Conservation (phyloP, 2,888 invertebrate genomes). For the Junonia oenone region DNA sequence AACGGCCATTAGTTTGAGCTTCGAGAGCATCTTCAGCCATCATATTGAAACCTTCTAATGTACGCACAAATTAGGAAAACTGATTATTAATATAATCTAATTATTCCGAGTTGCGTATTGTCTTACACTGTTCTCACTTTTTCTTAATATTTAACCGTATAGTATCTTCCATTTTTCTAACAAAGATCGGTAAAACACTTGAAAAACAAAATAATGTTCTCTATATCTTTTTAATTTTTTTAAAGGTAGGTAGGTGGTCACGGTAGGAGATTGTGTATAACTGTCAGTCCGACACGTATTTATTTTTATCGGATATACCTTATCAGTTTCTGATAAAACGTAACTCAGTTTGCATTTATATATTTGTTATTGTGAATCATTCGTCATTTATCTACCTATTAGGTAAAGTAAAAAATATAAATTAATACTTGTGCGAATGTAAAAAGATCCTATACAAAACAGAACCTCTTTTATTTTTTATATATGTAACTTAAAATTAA, state of each 20-base stretch:
- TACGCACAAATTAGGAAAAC: neutral
- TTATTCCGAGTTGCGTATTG: neutral
- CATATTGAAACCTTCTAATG: neutral
- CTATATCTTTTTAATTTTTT: neutral
- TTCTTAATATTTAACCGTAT: neutral
- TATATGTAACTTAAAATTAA: too few relatives aligned
- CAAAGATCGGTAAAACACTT: neutral
- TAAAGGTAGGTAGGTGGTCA: neutral
- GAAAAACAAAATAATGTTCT: neutral
- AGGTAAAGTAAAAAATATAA: neutral
- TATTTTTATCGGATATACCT: constrained; percentile 18
- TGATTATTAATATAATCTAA: constrained; percentile 1
- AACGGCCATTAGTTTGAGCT: constrained; percentile 48
- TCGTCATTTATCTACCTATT: neutral
- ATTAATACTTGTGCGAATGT: neutral
- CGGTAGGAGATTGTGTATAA: constrained; percentile 5
- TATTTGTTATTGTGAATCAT: neutral
- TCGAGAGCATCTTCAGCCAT: constrained; percentile 64
- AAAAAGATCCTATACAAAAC: neutral
- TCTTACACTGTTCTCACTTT: too few relatives aligned
- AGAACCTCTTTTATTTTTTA: too few relatives aligned
- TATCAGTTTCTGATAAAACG: constrained; percentile 18
- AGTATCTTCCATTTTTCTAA: neutral
- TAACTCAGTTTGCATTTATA: constrained; percentile 3
- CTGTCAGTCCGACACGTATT: constrained; percentile 9